Base-by-base conservation (phyloP, 2,888 invertebrate genomes). In the Cephus nigrinus region DNA sequence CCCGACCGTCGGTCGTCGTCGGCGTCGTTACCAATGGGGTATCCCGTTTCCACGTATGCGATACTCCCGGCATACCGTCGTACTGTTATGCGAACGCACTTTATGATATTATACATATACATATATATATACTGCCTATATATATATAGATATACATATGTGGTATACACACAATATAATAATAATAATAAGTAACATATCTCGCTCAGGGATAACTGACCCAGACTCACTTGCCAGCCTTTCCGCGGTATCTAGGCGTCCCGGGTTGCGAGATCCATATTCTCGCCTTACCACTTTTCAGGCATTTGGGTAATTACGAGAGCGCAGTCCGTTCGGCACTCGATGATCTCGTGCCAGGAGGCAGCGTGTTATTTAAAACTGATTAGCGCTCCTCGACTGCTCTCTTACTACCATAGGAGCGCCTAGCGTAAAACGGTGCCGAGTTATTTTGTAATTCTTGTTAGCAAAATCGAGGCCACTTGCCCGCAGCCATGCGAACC, bases 31-130 rank as follows among this genome's bases (percentile, higher is more conserved):
- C 86, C 85, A 84, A 85, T 80, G 83, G 86, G 89, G 89, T 90
- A 90, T 90, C 90, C 88, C 88, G 86, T 90, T 90, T 90, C 90
- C 86, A 84, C 12, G 71, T 71, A 71, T 55, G 55, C 55, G 55
- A 55, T 23, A 55, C 55, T 55, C 55, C 55, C 55, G 55, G 55
- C 23, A 55, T 55, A 55, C 55, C 55, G 55, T 55, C 55, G 55
- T 55, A 55, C 71, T 31, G 71, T 33, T 33, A 71, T 32, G 71
- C 71, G 71, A 31, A 32, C 71, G 71, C 32, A 71, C 23, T 55
- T 9, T 55, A 55, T 9, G 23, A 23, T 55, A 23, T 23, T 9
- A 55, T 2, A 55, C 23, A 23, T 15, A 2, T 55, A 23, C 2
- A 55, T 5, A 40, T 9, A 23, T 40, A 40, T 55, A 55, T 55